Evolutionary conservation across 2,888 invertebrate species (phyloP), one percentile per base, ranked within the genome.

Genomic region (Diarsia brunnea): DNA sequence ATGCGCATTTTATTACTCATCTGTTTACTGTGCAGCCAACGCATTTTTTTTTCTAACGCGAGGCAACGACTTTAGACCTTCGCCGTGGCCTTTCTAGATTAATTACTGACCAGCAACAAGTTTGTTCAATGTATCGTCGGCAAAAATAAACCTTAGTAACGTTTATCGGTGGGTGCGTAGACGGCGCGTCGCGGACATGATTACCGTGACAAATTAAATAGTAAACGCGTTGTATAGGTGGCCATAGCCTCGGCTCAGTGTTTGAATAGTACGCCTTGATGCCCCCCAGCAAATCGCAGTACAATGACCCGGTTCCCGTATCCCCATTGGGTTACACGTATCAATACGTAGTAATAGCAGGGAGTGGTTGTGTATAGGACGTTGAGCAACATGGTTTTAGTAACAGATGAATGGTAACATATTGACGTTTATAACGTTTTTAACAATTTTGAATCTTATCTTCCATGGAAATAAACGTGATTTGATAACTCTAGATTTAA

Each of bases 31-130:
- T 63, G 31, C 77, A 70, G 69, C 65, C 73, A 63, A 69, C 51
- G 63, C 45, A 64, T 51, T 66, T 81, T 82, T 70, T 82, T 79
- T 84, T 79, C 73, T 80, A 82, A 75, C 77, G 66, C 79, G 85
- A 82, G 78, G 80, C 87, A 84, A 82, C 72, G 86, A 89, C 87
- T 86, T 85, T 81, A 90, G 91, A 91, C 94, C 95, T 95, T 95
- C 93, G 89, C 93, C 93, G 89, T 94, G 95, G 93, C 93, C 93
- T 94, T 93, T 93, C 90, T 89, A 87, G 91, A 91, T 92, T 91
- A 93, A 95, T 94, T 91, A 92, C 90, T 84, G 86, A 69, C 77
- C 82, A 81, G 81, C 85, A 88, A 86, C 86, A 84, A 86, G 88
- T 86, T 85, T 85, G 86, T 76, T 89, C 79, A 88, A 85, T 78